Evolutionary conservation across 1,140 invertebrate genomes (phyloP).

Genomic region (Achroia grisella): DNA sequence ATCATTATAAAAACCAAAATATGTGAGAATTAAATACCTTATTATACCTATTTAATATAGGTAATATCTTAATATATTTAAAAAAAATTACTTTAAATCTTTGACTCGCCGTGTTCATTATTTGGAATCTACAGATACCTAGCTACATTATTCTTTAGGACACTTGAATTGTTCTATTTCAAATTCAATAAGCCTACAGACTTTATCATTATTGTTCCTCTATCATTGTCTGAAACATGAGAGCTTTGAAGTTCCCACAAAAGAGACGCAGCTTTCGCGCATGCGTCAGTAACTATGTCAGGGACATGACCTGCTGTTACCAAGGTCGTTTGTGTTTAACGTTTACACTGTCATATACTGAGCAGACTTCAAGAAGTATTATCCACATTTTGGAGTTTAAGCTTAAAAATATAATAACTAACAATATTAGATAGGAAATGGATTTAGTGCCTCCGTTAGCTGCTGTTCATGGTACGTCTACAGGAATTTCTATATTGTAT

Average conservation of each 20-base stretch:
- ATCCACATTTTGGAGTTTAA: neutral
- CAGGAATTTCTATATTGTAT: no score
- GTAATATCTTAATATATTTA: no score
- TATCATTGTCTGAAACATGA: neutral
- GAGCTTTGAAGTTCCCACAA: conserved; percentile 20
- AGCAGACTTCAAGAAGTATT: conserved; percentile 2
- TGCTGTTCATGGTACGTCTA: conserved; percentile 23
- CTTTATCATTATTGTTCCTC: no score
- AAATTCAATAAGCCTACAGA: no score
- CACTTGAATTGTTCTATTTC: no score
- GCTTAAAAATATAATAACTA: neutral
- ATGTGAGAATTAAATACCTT: no score
- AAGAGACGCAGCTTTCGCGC: conserved; percentile 18
- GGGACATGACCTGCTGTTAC: conserved; percentile 37
- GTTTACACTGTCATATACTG: conserved; percentile 21
- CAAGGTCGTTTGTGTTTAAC: conserved; percentile 65
- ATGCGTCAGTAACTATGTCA: conserved; percentile 56
- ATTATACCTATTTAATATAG: no score
- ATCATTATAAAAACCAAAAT: no score
- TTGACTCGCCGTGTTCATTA: no score
- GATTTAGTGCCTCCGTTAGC: conserved; percentile 32
- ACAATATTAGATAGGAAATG: conserved; percentile 13
- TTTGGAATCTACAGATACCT: no score
- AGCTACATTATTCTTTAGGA: no score
- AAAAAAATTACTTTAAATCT: no score